A percentile compares a stretch with the other conserved stretches of the same genome.
Evolutionary conservation across 1,140 invertebrate species (phyloP).

Genomic region (Bombus picipes): DNA sequence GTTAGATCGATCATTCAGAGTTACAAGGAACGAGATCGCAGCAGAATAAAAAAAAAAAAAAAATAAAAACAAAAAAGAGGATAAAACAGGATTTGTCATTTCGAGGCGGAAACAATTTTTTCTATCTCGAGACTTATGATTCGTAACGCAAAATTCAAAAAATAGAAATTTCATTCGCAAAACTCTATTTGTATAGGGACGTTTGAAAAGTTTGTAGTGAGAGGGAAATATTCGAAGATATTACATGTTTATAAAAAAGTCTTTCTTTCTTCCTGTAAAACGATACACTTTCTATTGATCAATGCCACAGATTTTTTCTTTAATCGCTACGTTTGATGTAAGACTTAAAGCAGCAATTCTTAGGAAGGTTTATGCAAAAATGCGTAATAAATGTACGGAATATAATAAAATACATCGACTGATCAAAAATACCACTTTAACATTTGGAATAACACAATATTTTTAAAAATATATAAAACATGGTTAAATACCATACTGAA

Average conservation of each 20-base stretch:
- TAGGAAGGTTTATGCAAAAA: no score
- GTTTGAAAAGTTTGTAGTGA: neutral
- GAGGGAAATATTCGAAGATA: neutral
- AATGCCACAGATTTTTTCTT: neutral
- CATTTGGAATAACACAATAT: neutral
- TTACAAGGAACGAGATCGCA: neutral
- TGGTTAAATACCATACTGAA: no score
- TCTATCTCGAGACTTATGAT: neutral
- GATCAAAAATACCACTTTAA: neutral
- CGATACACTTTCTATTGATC: no score
- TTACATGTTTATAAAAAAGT: neutral
- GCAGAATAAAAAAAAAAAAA: neutral
- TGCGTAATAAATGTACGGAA: neutral
- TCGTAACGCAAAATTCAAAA: neutral
- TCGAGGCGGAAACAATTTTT: neutral
- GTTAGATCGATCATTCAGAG: neutral
- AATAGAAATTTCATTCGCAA: neutral
- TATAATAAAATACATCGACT: neutral
- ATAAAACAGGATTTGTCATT: neutral
- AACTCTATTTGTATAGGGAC: neutral
- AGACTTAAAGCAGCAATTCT: no score
- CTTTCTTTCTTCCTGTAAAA: neutral
- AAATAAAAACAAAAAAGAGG: neutral
- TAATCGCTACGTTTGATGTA: neutral
- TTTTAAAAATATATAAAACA: neutral